Evolutionary conservation across 2,797 vertebrate genomes (phyloP), one percentile per base, ranked within the genome.

Genomic region (Sebastolobus altivelis): DNA sequence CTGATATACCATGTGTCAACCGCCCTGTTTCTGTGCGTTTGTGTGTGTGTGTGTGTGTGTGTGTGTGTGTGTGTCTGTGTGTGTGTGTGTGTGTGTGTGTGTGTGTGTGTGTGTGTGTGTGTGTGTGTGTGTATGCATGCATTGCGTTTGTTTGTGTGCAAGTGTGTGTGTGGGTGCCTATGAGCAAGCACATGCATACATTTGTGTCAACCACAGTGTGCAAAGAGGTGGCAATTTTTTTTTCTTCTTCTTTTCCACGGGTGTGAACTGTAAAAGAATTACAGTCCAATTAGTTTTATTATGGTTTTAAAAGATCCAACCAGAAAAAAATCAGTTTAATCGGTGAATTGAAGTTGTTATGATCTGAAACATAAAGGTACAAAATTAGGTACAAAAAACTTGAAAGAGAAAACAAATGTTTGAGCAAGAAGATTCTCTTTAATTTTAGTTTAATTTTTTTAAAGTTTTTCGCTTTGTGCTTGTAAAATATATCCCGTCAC

Each of bases 1-100:
- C 94, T 93, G 92, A 93, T 92, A 91, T 82, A 92, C 92, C 94
- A 94, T 94, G 92, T 94, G 93, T 94, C 91, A 94, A 88, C 88
- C 88, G 78, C 74, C 86, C 75, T 71, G 87, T 90, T 59, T 59
- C 13, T 35, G 35, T 56, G 58, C 52, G 65, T 33, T 66, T 71
- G 78, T 38, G 66, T 61, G 63, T 49, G 68, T 63, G 79, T 59
- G 49, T 46, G 60, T 25, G 14, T 71, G 46, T 40, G 35, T 67
- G 75, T 10, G 33, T 55, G 63, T 35, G 49, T 60, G 25, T 8
- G 43, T 8, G 11, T 52, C 10, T 4, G 27, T 33, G 52, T 35
- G 46, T n/a, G 35, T 25, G 68, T 56, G 74, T 27, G 60, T 37
- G 69, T 66, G 61, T 61, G 85, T 81, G 88, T 35, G 35, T 56